Evolutionary conservation across 35 echinoderm and acorn worm species (phyloP), one percentile per base, ranked within the genome.

Genomic region (Apostichopus japonicus): DNA sequence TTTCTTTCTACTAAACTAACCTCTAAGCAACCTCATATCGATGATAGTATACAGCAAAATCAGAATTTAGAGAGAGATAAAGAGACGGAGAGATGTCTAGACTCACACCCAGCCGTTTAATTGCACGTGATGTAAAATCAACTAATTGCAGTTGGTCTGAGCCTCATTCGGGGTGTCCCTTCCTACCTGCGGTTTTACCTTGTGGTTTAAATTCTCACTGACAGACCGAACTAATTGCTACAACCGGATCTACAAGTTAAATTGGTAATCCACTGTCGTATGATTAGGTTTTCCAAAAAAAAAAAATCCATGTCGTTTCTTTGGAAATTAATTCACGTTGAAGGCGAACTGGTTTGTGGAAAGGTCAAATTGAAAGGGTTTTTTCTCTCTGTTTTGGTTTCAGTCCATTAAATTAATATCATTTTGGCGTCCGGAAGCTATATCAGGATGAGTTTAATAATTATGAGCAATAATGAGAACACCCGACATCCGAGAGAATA

Each of bases 271-370:
- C 71, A 75, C 15, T 19, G 71, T 15, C 71, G n/a, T 75, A 75
- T 75, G 71, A 75, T n/a, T 75, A 75, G 71, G 71, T 23, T 13
- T 44, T 44, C 33, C 4, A 11, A 67, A 75, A 75, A 75, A 75
- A 75, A 75, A 75, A 19, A 75, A 23, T 73, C 71, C 15, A 75
- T 44, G 33, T 19, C 71, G 14, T 75, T 23, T 75, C 71, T 75
- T 75, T 75, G 16, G 71, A 75, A 75, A 75, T 75, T 75, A 75
- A 75, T 75, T 75, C 71, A 75, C 71, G 71, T n/a, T 75, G 71
- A 75, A 21, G 71, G 71, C 71, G 7, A 19, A 75, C 71, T 7
- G 17, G 71, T 4, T 23, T 21, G 71, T n/a, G 71, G 71, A n/a
- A 75, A 75, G 71, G 71, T 75, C 71, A 75, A 19, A n/a, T 75